These are phyloP conservation scores for Liparis tanakae DNA, from an alignment of 2,797 vertebrate species.

Conservation along the genomic window DNA sequence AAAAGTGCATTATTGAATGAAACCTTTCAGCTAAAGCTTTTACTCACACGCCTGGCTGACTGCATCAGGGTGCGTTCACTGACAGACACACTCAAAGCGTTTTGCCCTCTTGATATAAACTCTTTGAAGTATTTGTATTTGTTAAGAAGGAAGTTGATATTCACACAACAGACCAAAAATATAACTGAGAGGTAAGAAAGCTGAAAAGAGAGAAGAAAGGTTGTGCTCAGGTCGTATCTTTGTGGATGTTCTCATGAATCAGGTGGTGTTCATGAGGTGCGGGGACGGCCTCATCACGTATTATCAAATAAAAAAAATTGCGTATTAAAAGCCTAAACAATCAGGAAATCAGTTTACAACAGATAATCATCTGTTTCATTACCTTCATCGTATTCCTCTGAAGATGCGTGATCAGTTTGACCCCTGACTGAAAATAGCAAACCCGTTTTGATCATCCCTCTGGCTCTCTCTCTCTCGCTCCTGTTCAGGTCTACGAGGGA, in stretches of 20 bases:
- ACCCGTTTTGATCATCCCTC: neutral
- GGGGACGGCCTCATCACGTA: neutral
- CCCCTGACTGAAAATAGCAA: neutral
- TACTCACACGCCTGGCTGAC: neutral
- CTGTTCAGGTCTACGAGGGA: conserved; percentile 90
- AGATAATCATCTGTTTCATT: neutral
- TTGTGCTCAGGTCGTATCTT: neutral
- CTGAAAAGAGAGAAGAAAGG: neutral
- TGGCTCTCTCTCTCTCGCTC: neutral
- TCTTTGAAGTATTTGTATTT: neutral
- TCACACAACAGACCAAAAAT: neutral
- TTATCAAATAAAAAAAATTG: neutral
- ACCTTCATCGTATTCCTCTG: neutral
- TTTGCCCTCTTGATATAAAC: neutral
- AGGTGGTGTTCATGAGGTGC: neutral
- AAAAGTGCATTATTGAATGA: neutral
- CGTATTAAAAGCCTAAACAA: neutral
- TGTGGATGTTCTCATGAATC: neutral
- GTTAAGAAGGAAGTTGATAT: conserved; percentile 25
- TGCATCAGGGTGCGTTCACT: conserved; percentile 1
- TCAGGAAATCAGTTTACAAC: conserved; percentile 1
- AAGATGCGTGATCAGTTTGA: neutral
- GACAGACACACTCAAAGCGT: neutral
- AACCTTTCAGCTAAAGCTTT: neutral
- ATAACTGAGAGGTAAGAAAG: neutral